Evolutionary conservation across 2,797 vertebrate species (phyloP).

Genomic region (Ficedula albicollis): DNA sequence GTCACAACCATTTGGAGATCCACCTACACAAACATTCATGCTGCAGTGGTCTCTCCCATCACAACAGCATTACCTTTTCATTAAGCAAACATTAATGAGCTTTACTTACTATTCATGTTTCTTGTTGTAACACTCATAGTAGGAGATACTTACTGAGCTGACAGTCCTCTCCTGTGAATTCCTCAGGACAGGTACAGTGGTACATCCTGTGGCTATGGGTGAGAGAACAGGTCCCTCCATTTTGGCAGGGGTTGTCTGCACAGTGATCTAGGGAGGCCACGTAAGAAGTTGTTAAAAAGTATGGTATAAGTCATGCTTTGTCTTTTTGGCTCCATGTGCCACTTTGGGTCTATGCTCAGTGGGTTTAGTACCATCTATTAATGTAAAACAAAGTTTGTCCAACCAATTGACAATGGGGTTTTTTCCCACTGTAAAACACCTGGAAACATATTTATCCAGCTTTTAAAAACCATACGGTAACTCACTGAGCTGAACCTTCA

Average conservation of each 20-base stretch:
- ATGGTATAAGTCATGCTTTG: background rate
- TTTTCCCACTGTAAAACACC: background rate
- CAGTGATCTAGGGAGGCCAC: constrained; percentile 71
- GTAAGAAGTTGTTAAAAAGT: background rate
- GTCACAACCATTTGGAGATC: constrained; percentile 5
- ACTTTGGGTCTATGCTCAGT: background rate
- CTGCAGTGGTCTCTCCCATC: constrained; percentile 2
- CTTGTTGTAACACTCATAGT: background rate
- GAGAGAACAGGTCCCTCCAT: constrained; percentile 81
- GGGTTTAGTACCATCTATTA: background rate
- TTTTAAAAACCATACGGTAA: background rate
- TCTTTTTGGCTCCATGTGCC: background rate
- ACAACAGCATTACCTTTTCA: constrained; percentile 13
- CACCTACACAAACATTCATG: background rate
- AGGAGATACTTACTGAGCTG: constrained; percentile 79
- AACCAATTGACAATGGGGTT: background rate
- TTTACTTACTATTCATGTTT: background rate
- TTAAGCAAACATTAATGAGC: background rate
- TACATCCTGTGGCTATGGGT: constrained; percentile 50
- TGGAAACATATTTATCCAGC: background rate
- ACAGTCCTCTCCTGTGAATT: constrained; percentile 83
- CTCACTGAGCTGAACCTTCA: background rate
- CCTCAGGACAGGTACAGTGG: constrained; percentile 83
- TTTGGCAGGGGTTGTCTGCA: constrained; percentile 79
- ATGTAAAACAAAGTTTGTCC: background rate